These are phyloP conservation scores for Pelagia noctiluca DNA, from an alignment of 30 jellyfish, hydroid and myxozoan genomes.

Conservation along the genomic window DNA sequence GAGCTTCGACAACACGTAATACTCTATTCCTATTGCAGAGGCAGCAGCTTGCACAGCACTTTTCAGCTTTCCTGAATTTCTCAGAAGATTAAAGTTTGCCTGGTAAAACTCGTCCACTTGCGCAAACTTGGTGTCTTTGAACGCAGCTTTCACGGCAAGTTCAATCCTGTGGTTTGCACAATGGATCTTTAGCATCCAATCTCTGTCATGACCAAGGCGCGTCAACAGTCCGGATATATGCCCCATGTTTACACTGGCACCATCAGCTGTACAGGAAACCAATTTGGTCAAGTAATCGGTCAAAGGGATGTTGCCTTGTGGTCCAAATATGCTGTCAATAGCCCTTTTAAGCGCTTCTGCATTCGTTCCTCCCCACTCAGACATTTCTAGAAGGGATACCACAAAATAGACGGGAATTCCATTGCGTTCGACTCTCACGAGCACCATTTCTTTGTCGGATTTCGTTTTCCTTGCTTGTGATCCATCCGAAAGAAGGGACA, in stretches of 20 bases:
- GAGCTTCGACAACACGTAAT: not conserved
- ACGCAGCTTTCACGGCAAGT: slow-evolving; percentile 26
- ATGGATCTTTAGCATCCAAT: slow-evolving; percentile 19
- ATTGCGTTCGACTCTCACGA: not conserved
- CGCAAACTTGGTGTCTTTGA: not conserved
- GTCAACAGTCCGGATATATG: slow-evolving; percentile 20
- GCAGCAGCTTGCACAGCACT: slow-evolving; percentile 5
- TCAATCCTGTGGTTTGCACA: slow-evolving; percentile 22
- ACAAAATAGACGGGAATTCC: slow-evolving; percentile 44
- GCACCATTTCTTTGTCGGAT: not conserved
- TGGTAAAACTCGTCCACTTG: slow-evolving; percentile 9
- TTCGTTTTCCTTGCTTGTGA: not conserved
- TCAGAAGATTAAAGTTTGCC: not conserved
- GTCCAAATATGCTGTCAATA: slow-evolving; percentile 8
- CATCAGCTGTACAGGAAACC: slow-evolving; percentile 14
- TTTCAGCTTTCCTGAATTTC: slow-evolving; percentile 8
- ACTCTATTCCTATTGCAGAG: slow-evolving; percentile 6
- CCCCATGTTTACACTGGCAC: slow-evolving; percentile 13
- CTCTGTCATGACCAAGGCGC: slow-evolving; percentile 5
- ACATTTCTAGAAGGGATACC: slow-evolving; percentile 21
- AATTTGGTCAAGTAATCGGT: not conserved
- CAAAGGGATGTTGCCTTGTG: not conserved
- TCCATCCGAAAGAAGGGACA: not conserved
- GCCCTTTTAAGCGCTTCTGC: slow-evolving; percentile 23
- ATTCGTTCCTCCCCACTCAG: slow-evolving; percentile 33